Evolutionary conservation across 2,113 vertebrate species (phyloP), one percentile per base, ranked within the genome.

Genomic region (Prunella himalayana): DNA sequence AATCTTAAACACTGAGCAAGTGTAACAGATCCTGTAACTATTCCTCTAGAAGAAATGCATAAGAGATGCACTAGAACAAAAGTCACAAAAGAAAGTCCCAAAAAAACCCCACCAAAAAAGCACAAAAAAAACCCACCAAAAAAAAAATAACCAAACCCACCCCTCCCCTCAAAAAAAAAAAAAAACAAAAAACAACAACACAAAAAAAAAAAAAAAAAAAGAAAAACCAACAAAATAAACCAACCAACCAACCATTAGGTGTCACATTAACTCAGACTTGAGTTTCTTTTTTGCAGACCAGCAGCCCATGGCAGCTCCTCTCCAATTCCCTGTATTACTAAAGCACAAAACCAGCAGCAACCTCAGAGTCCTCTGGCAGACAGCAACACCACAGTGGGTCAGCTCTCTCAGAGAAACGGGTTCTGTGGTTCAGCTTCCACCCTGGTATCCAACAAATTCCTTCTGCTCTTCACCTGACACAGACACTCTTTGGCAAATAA

Each of bases 1-100:
- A 93, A 96, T 97, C 97, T 96, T 96, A 91, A 96, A 94, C 78
- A 95, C 47, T 79, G 87, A 97, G 96, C 78, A 94, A 51, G 33
- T 70, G 72, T 85, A 95, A 91, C 81, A 95, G 56, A 88, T 92
- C 88, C 76, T 93, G 56, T 66, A 92, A 94, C 79, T 83, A 64
- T 39, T 92, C 44, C n/a, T 93, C 91, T 94, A 70, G 70, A 94
- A 95, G 47, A 79, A 92, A 86, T 35, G 44, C n/a, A 49, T 70
- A 53, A 56, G 30, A 95, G 57, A 94, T 30, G 41, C 24, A 54
- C 57, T 68, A 89, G 35, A 18, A 54, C 54, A 44, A 44, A 27
- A 25, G 33, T 33, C 30, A 54, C 25, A 51, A 16, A 82, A 75
- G 20, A 30, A 6, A 3, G 3, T 16, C 28, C 24, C 15, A 7